Percentiles rank a stretch among this genome's conserved stretches.
Conservation (phyloP, 2,888 invertebrate species). For the Cremastinae sp. region DNA sequence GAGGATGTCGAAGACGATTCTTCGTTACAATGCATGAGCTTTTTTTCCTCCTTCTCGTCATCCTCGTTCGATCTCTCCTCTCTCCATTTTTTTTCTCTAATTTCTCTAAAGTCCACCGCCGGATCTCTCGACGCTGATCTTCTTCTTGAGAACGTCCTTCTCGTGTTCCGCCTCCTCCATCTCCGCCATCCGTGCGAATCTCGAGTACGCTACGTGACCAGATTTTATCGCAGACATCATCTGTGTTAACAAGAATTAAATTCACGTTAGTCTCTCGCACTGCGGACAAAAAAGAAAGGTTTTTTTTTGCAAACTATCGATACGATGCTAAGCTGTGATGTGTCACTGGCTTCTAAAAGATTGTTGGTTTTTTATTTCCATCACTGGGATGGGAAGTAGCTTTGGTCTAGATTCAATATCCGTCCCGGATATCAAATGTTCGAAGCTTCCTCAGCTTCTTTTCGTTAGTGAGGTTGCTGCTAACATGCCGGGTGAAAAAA, state of each 20-base stretch:
- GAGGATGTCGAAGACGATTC: slow-evolving; percentile 33
- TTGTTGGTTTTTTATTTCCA: no score
- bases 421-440: no score
- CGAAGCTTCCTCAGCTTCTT: slow-evolving; percentile 33
- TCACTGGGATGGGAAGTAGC: no score
- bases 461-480: slow-evolving; percentile 4
- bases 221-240: slow-evolving; percentile 99
- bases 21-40: slow-evolving; percentile 22
- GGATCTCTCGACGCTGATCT: slow-evolving; percentile 94
- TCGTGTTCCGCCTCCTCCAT: slow-evolving; percentile 93
- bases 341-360: not conserved
- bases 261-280: slow-evolving; percentile 12
- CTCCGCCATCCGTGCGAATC: slow-evolving; percentile 97
- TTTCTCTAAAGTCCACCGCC: slow-evolving; percentile 93
- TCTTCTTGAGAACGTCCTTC: slow-evolving; percentile 87
- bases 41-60: not conserved
- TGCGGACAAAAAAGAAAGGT: not conserved
- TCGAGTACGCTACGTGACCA: slow-evolving; percentile 96
- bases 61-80: slow-evolving; percentile 75
- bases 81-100: not conserved
- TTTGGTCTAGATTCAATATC: no score
- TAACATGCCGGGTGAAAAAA: slow-evolving; percentile 48
- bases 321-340: not conserved
- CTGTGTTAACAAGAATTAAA: slow-evolving; percentile 82
- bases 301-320: not conserved